Evolutionary conservation across 2,113 vertebrate genomes (phyloP).

Genomic region (Scomber japonicus): DNA sequence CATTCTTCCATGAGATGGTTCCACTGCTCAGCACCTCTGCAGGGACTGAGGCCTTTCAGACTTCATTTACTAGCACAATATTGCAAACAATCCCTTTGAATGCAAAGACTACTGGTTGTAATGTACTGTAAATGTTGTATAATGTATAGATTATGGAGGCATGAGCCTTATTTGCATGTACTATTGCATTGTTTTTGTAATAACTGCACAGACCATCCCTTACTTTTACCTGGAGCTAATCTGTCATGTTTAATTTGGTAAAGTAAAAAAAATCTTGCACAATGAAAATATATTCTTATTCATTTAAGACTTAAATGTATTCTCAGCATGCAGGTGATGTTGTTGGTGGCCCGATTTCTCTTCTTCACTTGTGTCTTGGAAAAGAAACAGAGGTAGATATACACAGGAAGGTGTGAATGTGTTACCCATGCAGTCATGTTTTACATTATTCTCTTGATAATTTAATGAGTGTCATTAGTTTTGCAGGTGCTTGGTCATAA

Average conservation of each 20-base stretch:
- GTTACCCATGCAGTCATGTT: background rate
- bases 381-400: background rate
- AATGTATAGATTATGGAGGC: conserved; percentile 14
- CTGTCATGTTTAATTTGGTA: background rate
- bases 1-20: background rate
- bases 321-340: background rate
- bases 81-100: background rate
- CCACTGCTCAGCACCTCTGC: background rate
- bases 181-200: conserved; percentile 16
- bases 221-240: conserved; percentile 1
- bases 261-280: background rate
- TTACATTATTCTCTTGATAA: background rate
- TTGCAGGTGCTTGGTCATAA: too few species aligned
- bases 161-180: conserved; percentile 20
- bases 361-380: background rate
- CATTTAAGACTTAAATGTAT: background rate
- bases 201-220: conserved; percentile 34
- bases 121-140: conserved; percentile 10
- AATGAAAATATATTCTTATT: background rate
- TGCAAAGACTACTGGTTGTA: background rate
- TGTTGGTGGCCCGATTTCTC: background rate
- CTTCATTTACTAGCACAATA: background rate
- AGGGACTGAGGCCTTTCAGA: background rate
- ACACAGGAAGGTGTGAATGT: background rate
- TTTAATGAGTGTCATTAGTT: background rate